These are phyloP conservation scores for Lycaon pictus DNA, from an alignment of 2,113 vertebrate species.

Conservation along the genomic window DNA sequence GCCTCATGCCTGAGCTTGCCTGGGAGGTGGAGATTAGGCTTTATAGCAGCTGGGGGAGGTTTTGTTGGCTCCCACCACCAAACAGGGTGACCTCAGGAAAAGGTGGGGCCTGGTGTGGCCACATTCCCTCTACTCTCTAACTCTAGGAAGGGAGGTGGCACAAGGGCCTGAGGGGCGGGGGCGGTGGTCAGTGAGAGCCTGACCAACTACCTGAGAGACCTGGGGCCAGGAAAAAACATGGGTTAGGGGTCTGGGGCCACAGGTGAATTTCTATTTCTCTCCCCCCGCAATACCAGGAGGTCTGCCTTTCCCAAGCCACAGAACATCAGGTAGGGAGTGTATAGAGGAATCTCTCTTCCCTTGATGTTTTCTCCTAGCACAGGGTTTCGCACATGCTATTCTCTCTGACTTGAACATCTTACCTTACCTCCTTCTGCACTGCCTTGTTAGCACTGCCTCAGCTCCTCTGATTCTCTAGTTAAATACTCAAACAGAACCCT, in stretches of 20 bases:
- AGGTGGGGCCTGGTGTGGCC: not conserved
- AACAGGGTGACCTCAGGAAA: not conserved
- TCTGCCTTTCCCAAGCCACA: not conserved
- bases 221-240: not conserved
- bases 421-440: not conserved
- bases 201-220: not conserved
- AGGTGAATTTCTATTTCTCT: not conserved
- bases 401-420: not conserved
- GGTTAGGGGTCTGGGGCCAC: not conserved
- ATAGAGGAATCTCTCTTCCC: accelerated
- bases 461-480: not conserved
- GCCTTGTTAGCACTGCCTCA: not conserved
- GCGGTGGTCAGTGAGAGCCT: not conserved
- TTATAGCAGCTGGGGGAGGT: not conserved
- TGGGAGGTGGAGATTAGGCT: not conserved
- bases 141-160: not conserved
- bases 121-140: not conserved
- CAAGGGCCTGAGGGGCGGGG: not conserved
- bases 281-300: not conserved
- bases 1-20: not conserved
- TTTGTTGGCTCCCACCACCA: not conserved
- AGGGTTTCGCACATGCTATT: not conserved
- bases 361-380: not conserved
- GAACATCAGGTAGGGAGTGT: not conserved
- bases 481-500: not conserved